Base-by-base conservation (phyloP, 37 sponge, comb jelly and placozoan species). In the Dysidea cf. avara region DNA sequence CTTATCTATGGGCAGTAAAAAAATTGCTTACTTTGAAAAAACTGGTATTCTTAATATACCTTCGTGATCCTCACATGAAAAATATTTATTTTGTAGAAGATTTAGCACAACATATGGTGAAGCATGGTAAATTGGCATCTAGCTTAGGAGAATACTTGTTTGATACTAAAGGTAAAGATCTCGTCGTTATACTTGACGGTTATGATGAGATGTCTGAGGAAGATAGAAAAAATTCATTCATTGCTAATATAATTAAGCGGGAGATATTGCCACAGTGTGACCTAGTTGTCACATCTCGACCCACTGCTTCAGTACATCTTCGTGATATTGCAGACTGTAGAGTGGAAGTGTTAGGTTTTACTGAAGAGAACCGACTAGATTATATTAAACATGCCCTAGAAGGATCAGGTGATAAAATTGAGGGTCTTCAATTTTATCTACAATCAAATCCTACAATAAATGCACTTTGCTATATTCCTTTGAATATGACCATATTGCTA, bases 401-500 rank as follows among this genome's bases (percentile, higher is more conserved):
- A 36, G 34, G 36, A 33, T 65, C 34, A 38, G 64, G 38, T 46
- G 1, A 43, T 25, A 32, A 6, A 34, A 49, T 46, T 26, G 51
- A 74, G 4, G 75, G 47, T 16, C 28, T 74, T 26, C 11, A 74
- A 39, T 0, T 16, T 2, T 74, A 61, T 61, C 63, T 62, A 24
- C 59, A 74, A 37, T 46, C 61, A 25, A 26, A 5, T 11, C 48
- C 62, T 25, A 74, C 75, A 5, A 43, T 43, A 12, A 43, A 43
- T 43, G 46, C 46, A 43, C 46, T 43, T 7, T 74, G 75, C 58
- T 74, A 74, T 61, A 47, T 74, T 39, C 63, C 75, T 61, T 61
- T 74, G 4, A 74, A 74, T 25, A 20, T 74, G 33, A 61, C 75
- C 2, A 74, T 74, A 74, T 17, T 74, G 36, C 61, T 61, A 35